phyloP scores from a whole-genome alignment of 2,888 invertebrate species.

The Chymomyza amoena region DNA sequence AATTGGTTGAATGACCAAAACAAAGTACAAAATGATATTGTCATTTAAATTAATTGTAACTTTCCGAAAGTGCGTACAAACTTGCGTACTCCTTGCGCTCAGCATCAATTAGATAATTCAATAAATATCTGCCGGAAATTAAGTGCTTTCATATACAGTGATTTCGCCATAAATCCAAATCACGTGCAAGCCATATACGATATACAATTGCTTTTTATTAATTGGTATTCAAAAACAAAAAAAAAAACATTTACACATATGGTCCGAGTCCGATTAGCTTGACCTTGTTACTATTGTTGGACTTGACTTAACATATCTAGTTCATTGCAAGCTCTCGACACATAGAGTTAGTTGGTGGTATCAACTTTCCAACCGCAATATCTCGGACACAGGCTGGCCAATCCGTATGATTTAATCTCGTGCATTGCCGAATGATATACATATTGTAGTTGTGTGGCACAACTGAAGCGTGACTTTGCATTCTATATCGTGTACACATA shows the following conservation, averaged over 20 bases:
- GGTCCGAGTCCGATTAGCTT: not conserved
- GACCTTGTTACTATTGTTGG: not conserved
- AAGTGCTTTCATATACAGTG: not conserved
- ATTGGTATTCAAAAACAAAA: not conserved
- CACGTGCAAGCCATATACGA: not conserved
- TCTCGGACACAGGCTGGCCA: not conserved
- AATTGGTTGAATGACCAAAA: not conserved
- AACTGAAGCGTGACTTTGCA: not conserved
- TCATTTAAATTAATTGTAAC: not conserved
- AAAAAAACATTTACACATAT: not conserved
- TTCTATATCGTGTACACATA: not conserved
- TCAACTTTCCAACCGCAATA: not conserved
- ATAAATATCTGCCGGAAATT: not conserved
- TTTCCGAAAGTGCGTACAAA: not conserved
- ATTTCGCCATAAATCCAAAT: not conserved
- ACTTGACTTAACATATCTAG: not conserved
- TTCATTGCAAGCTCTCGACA: not conserved
- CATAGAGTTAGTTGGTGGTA: not conserved
- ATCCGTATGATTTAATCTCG: not conserved
- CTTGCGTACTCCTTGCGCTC: not conserved
- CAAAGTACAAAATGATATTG: too few species aligned
- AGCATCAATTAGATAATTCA: not conserved
- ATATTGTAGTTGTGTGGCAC: not conserved
- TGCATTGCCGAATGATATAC: not conserved
- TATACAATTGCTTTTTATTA: not conserved